phyloP scores from a whole-genome alignment of 2,888 invertebrate genomes.

The Acrobeloides nanus region DNA sequence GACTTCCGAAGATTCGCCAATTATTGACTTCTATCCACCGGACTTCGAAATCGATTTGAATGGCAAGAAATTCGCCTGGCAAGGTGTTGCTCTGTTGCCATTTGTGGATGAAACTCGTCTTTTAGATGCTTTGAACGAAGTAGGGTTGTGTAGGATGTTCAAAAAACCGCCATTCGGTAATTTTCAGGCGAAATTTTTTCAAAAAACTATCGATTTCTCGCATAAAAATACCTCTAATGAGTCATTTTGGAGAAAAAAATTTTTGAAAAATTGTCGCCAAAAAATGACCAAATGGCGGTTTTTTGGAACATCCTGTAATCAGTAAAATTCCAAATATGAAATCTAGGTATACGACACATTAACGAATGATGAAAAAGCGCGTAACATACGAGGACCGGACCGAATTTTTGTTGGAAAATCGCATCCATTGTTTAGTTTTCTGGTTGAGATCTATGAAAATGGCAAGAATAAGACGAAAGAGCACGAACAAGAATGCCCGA shows the following conservation, averaged over 20 bases:
- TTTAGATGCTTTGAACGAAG: conserved; percentile 60
- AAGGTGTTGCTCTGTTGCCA: conserved; percentile 91
- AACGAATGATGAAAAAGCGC: conserved; percentile 73
- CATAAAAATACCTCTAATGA: too few relatives aligned
- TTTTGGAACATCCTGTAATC: too few relatives aligned
- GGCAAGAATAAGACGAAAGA: conserved; percentile 14
- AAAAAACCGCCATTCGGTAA: background rate
- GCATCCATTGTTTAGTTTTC: conserved; percentile 67
- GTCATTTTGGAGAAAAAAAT: too few relatives aligned
- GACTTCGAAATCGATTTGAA: conserved; percentile 84
- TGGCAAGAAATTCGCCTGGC: conserved; percentile 99
- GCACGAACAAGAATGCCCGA: background rate
- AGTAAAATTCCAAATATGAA: background rate
- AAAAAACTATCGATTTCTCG: too few relatives aligned
- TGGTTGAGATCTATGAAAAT: conserved; percentile 66
- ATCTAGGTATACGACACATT: conserved; percentile 67
- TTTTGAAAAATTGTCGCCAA: too few relatives aligned
- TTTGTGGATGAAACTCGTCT: conserved; percentile 86
- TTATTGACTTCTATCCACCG: conserved; percentile 96
- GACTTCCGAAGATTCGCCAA: conserved; percentile 82
- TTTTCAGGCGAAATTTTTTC: too few relatives aligned
- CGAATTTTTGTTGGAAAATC: conserved; percentile 73
- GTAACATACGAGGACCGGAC: conserved; percentile 81
- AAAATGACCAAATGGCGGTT: too few relatives aligned
- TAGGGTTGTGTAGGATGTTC: conserved; percentile 4